Percentiles rank a stretch among this genome's conserved stretches.
These are phyloP conservation scores for Sitobion miscanthi DNA, from an alignment of 1,140 invertebrate species.

Conservation along the genomic window DNA sequence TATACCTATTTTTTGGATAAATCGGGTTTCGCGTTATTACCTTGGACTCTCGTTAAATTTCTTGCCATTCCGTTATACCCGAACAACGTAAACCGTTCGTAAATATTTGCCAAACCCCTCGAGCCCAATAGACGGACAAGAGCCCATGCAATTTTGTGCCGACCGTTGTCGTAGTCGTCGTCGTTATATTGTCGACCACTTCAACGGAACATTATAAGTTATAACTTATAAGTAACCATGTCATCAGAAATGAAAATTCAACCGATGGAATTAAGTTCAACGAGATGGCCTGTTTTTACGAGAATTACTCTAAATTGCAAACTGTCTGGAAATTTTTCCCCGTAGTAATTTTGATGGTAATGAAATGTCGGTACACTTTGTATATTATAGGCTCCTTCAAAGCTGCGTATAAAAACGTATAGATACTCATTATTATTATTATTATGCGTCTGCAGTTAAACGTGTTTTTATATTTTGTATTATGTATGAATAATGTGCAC, in stretches of 20 bases:
- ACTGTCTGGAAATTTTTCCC: not conserved
- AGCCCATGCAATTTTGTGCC: not conserved
- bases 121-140: not conserved
- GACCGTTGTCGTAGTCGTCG: not conserved
- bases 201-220: not conserved
- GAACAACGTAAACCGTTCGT: not conserved
- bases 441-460: too few species aligned
- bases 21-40: conserved; percentile 27
- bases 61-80: not conserved
- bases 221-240: not conserved
- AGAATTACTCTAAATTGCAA: not conserved
- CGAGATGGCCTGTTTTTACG: not conserved
- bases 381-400: too few species aligned
- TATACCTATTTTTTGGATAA: not conserved
- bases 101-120: conserved; percentile 27
- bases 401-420: not conserved
- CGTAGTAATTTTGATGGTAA: not conserved
- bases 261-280: not conserved
- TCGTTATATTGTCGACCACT: not conserved
- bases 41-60: conserved; percentile 13
- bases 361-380: not conserved
- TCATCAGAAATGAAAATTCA: not conserved
- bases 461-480: not conserved
- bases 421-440: not conserved
- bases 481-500: not conserved